These are phyloP conservation scores for Myopa testacea DNA, from an alignment of 2,888 invertebrate species.

Conservation along the genomic window DNA sequence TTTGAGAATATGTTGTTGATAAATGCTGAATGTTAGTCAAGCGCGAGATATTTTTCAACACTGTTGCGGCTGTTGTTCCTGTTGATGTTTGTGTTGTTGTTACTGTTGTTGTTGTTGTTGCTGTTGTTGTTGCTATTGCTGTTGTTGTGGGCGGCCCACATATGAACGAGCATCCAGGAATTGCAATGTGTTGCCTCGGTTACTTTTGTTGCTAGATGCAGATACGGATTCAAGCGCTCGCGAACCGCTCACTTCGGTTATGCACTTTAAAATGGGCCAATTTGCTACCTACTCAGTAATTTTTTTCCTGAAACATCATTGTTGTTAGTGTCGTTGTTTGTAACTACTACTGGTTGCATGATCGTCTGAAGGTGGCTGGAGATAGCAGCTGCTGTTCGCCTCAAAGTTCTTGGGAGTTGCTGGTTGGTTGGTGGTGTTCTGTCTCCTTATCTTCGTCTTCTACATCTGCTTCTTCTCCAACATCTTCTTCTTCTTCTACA, in stretches of 20 bases:
- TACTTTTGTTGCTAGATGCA: slow-evolving; percentile 3
- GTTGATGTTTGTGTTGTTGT: neutral
- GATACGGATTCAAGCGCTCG: neutral
- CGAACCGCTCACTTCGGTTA: neutral
- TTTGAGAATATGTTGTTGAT: slow-evolving; percentile 34
- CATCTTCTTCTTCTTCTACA: neutral
- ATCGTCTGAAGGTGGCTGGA: slow-evolving; percentile 17
- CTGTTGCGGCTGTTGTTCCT: neutral
- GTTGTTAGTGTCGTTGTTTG: slow-evolving; percentile 39
- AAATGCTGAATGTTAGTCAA: slow-evolving; percentile 25
- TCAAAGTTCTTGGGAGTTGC: neutral
- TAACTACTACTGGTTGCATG: slow-evolving; percentile 57
- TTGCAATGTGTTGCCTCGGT: neutral
- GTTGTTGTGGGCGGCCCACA: slow-evolving; percentile 21
- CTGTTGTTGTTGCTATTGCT: slow-evolving; percentile 11
- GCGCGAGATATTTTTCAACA: slow-evolving; percentile 31
- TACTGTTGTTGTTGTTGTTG: slow-evolving; percentile 4
- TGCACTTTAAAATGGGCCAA: slow-evolving; percentile 34
- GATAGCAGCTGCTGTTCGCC: slow-evolving; percentile 5
- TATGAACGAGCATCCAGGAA: neutral
- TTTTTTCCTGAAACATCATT: slow-evolving; percentile 1
- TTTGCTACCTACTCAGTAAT: slow-evolving; percentile 32
- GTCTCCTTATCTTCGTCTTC: neutral
- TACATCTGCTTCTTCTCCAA: neutral
- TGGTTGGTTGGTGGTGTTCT: neutral